Evolutionary conservation across 2,888 invertebrate species (phyloP).

Genomic region (Xanthorhoe designata): DNA sequence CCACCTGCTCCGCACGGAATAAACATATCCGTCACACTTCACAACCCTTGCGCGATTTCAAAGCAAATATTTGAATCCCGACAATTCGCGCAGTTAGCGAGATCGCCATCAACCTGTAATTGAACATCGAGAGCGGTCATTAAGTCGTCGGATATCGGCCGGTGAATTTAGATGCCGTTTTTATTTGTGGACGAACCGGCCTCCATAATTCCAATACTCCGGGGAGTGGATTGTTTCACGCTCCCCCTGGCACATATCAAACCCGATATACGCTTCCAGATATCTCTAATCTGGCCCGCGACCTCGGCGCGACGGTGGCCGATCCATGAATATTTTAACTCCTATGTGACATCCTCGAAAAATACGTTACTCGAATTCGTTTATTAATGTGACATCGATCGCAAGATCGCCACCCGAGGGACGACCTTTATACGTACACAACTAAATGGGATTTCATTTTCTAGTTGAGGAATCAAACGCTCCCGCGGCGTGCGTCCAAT

Average conservation of each 20-base stretch:
- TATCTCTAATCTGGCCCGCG: slow-evolving; percentile 68
- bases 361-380: slow-evolving; percentile 70
- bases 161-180: slow-evolving; percentile 64
- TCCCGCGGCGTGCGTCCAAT: slow-evolving; percentile 62
- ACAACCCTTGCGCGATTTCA: slow-evolving; percentile 47
- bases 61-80: slow-evolving; percentile 56
- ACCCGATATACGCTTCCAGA: slow-evolving; percentile 63
- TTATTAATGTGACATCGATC: slow-evolving; percentile 79
- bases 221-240: slow-evolving; percentile 60
- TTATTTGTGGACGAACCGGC: slow-evolving; percentile 55
- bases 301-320: slow-evolving; percentile 67
- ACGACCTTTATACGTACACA: slow-evolving; percentile 58
- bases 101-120: slow-evolving; percentile 57
- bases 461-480: slow-evolving; percentile 80
- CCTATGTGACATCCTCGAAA: slow-evolving; percentile 68
- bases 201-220: slow-evolving; percentile 49
- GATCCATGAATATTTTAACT: slow-evolving; percentile 79
- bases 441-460: slow-evolving; percentile 81
- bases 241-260: slow-evolving; percentile 49
- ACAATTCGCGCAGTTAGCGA: slow-evolving; percentile 53
- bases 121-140: slow-evolving; percentile 60
- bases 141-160: slow-evolving; percentile 51
- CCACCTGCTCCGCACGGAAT: slow-evolving; percentile 63
- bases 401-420: slow-evolving; percentile 56
- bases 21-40: slow-evolving; percentile 68